Percentiles rank a stretch among this genome's conserved stretches.
Evolutionary conservation across 2,113 vertebrate species (phyloP).

Genomic region (Cynopterus brachyotis): DNA sequence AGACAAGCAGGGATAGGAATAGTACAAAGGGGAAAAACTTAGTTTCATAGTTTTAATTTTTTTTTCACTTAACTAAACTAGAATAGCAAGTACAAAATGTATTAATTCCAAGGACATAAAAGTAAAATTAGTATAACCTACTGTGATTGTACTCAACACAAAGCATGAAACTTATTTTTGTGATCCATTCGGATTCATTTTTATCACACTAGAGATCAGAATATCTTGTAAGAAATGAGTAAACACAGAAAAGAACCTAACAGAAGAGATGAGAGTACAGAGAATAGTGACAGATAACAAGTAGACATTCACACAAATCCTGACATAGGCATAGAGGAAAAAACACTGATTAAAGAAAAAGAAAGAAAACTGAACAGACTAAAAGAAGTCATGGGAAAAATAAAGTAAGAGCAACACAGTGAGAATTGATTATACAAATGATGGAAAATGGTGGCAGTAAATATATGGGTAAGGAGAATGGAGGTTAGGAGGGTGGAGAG

Average conservation of each 20-base stretch:
- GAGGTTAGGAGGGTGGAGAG: background rate
- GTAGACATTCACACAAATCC: background rate
- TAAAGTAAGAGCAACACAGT: background rate
- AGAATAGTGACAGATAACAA: background rate
- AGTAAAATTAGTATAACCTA: background rate
- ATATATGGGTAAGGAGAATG: background rate
- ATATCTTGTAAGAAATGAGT: background rate
- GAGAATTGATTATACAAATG: background rate
- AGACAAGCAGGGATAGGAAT: background rate
- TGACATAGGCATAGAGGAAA: background rate
- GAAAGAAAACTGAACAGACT: background rate
- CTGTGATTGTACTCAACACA: background rate
- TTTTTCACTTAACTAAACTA: conserved; percentile 11
- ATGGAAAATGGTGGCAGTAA: background rate
- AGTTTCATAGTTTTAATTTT: conserved; percentile 2
- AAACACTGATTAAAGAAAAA: background rate
- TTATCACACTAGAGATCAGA: background rate
- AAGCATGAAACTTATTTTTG: background rate
- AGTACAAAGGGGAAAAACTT: background rate
- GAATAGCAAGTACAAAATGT: background rate
- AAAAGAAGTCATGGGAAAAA: background rate
- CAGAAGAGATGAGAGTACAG: background rate
- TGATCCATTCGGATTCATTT: background rate
- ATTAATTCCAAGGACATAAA: conserved; percentile 6
- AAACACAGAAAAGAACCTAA: conserved; percentile 19